Conservation (phyloP, 2,797 vertebrate species). For the Cetoscarus ocellatus region DNA sequence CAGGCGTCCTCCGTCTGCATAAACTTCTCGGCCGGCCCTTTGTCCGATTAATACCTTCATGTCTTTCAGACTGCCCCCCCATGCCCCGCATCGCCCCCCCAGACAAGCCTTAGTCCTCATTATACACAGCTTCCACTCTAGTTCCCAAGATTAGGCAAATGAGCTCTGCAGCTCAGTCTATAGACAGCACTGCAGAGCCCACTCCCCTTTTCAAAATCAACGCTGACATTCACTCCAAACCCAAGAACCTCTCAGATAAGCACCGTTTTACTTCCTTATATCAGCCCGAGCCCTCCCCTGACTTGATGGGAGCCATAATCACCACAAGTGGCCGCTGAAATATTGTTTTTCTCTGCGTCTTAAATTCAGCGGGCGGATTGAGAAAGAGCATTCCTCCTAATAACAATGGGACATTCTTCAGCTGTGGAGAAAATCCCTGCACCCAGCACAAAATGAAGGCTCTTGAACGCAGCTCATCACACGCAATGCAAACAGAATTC, state of each 20-base stretch:
- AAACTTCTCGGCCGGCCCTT: slow-evolving; percentile 83
- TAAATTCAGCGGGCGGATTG: slow-evolving; percentile 17
- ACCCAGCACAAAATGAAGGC: slow-evolving; percentile 50
- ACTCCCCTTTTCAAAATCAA: slow-evolving; percentile 70
- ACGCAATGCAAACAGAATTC: slow-evolving; percentile 59
- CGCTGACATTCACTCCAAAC: slow-evolving; percentile 53
- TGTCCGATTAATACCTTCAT: slow-evolving; percentile 87
- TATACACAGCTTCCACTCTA: slow-evolving; percentile 88
- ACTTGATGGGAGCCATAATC: slow-evolving; percentile 27
- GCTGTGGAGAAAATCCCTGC: slow-evolving; percentile 51
- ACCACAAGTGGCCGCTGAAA: slow-evolving; percentile 33
- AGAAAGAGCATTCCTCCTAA: slow-evolving; percentile 47
- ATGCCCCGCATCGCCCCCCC: slow-evolving; percentile 65
- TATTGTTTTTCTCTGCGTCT: neutral
- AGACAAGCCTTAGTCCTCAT: slow-evolving; percentile 84
- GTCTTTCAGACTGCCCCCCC: slow-evolving; percentile 78
- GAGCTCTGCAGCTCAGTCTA: slow-evolving; percentile 81
- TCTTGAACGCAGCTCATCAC: slow-evolving; percentile 49
- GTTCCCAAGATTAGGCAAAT: slow-evolving; percentile 92
- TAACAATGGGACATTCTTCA: slow-evolving; percentile 62
- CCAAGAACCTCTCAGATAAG: slow-evolving; percentile 49
- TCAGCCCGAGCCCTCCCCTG: slow-evolving; percentile 23
- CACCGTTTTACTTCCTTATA: slow-evolving; percentile 44
- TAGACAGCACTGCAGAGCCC: slow-evolving; percentile 73
- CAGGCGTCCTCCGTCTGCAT: slow-evolving; percentile 77